A percentile compares a stretch with the other conserved stretches of the same genome.
phyloP scores from a whole-genome alignment of 2,113 vertebrate species.

The Meriones unguiculatus region DNA sequence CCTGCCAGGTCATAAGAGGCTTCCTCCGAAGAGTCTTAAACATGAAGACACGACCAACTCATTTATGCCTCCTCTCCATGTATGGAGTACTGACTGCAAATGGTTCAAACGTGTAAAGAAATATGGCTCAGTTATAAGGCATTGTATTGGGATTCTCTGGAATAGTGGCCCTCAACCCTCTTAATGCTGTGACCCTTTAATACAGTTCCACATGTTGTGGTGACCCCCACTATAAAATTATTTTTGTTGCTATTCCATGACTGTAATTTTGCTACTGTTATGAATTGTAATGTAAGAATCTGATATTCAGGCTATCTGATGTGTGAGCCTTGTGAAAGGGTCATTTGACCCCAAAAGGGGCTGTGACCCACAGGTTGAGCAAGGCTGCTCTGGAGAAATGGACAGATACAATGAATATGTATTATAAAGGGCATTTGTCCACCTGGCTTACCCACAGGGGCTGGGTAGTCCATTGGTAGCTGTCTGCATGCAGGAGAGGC shows the following conservation, averaged over 20 bases:
- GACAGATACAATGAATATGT: background rate
- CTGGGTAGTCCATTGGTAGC: background rate
- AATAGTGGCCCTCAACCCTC: background rate
- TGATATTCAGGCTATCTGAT: background rate
- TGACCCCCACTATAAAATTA: background rate
- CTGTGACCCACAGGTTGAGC: background rate
- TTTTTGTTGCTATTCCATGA: background rate
- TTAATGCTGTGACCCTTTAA: background rate
- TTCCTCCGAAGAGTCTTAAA: background rate
- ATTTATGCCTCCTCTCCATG: background rate
- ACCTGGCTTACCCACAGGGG: background rate
- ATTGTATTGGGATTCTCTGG: background rate
- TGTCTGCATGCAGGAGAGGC: background rate
- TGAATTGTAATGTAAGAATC: background rate
- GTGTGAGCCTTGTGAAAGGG: background rate
- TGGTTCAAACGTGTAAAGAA: background rate
- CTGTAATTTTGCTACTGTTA: background rate
- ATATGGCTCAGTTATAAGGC: background rate
- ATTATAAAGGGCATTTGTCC: background rate
- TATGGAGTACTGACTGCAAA: background rate
- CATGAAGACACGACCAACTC: background rate
- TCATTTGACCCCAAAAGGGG: background rate
- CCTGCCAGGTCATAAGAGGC: background rate
- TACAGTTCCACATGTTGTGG: background rate
- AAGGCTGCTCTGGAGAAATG: background rate